These are phyloP conservation scores for Gryllus bimaculatus DNA, from an alignment of 1,140 invertebrate species.

Conservation along the genomic window DNA sequence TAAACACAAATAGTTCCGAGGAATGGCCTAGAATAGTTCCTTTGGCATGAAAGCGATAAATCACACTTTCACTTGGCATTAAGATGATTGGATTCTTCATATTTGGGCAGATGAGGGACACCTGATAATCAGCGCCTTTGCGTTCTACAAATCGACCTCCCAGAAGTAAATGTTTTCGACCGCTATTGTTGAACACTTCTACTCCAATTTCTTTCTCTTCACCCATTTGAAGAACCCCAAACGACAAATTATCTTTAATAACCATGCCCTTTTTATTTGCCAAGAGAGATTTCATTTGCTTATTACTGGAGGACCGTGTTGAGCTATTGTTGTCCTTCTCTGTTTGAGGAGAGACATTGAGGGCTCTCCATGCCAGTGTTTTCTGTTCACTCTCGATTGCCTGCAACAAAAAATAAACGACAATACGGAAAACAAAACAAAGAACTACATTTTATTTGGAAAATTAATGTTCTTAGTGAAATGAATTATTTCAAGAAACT, in stretches of 20 bases:
- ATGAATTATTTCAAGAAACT: no score
- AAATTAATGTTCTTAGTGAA: no score
- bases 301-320: background rate
- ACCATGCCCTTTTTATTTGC: slow-evolving; percentile 29
- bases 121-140: slow-evolving; percentile 30
- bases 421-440: background rate
- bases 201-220: slow-evolving; percentile 31
- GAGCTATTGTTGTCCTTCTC: background rate
- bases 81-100: slow-evolving; percentile 28
- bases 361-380: slow-evolving; percentile 45
- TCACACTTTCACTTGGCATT: slow-evolving; percentile 29
- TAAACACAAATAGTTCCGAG: slow-evolving; percentile 46
- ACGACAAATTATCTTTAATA: slow-evolving; percentile 33
- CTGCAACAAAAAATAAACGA: slow-evolving; percentile 11
- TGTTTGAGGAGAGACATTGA: slow-evolving; percentile 25
- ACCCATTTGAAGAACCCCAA: slow-evolving; percentile 32
- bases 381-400: slow-evolving; percentile 58
- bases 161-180: slow-evolving; percentile 27
- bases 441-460: background rate
- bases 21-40: slow-evolving; percentile 46
- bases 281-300: background rate
- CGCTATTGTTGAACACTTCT: slow-evolving; percentile 33
- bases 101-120: slow-evolving; percentile 29
- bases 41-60: slow-evolving; percentile 36
- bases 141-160: slow-evolving; percentile 30